Evolutionary conservation across 2,113 vertebrate genomes (phyloP).

Genomic region (Scatophagus argus): DNA sequence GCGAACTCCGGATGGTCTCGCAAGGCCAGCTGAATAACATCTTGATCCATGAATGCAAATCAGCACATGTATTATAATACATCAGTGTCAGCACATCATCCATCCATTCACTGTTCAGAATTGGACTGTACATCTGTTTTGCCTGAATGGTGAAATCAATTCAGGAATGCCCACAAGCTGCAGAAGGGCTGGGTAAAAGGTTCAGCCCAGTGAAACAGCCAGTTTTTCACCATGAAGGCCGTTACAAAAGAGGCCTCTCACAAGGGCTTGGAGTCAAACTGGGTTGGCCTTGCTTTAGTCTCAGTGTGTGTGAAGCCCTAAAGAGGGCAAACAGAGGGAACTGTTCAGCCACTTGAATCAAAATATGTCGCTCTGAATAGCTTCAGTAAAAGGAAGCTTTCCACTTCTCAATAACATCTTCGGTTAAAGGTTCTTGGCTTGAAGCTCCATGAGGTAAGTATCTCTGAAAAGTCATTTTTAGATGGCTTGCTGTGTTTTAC

Average conservation of each 20-base stretch:
- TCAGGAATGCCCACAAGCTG: constrained; percentile 55
- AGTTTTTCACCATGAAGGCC: constrained; percentile 55
- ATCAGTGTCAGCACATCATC: constrained; percentile 32
- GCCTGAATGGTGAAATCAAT: constrained; percentile 61
- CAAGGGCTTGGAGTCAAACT: constrained; percentile 60
- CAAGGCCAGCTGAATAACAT: constrained; percentile 46
- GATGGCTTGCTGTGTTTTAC: constrained; percentile 16
- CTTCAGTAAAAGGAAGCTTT: constrained; percentile 47
- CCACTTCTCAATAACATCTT: constrained; percentile 41
- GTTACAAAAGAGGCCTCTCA: constrained; percentile 71
- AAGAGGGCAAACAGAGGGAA: constrained; percentile 59
- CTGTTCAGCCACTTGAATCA: constrained; percentile 55
- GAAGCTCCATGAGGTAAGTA: constrained; percentile 25
- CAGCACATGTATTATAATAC: constrained; percentile 42
- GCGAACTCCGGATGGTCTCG: constrained; percentile 34
- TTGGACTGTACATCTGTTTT: constrained; percentile 60
- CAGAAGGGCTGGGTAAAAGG: constrained; percentile 25
- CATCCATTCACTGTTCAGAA: constrained; percentile 31
- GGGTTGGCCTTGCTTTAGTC: constrained; percentile 41
- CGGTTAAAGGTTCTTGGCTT: constrained; percentile 26
- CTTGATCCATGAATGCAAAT: constrained; percentile 67
- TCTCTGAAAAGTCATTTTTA: constrained; percentile 36
- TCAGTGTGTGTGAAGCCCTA: constrained; percentile 33
- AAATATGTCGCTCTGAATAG: constrained; percentile 56
- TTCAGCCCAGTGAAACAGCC: constrained; percentile 45